Base-by-base conservation (phyloP, 2,113 vertebrate species). In the Mormyrus iriodes region DNA sequence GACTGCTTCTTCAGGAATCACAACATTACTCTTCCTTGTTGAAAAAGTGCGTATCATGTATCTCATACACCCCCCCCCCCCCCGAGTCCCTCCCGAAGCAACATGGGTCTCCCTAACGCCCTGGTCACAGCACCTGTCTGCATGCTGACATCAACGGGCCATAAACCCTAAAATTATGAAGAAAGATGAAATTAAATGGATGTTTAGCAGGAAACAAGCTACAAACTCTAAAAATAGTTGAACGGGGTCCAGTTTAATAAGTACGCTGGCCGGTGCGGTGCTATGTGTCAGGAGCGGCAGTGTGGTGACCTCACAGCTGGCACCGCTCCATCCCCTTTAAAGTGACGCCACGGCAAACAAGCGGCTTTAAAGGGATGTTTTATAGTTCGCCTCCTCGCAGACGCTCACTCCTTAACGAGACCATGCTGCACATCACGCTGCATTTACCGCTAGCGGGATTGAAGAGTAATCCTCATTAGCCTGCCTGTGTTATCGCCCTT, bases 131-230 rank as follows among this genome's bases (percentile, higher is more conserved):
- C 53, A 35, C 55, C 51, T 58, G 19, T 42, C 15, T 44, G 46
- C 84, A 65, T 76, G 88, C 89, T 90, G 48, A 90, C 85, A 58
- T 92, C 87, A 92, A 90, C 85, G 79, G 53, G n/a, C 89, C 69
- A 79, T 91, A 90, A 91, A 90, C 49, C 19, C 53, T 48, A 8
- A 58, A 52, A 35, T 49, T 21, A 91, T 85, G 85, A 69, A n/a
- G 39, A 90, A 86, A 85, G 73, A 89, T 86, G 84, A 89, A 73
- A 90, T 86, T 88, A 91, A 91, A 92, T 91, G 88, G 88, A 53
- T 90, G 90, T 91, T 91, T 89, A 87, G 61, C 86, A 35, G 89
- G 90, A 91, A 91, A 90, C 90, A 91, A 90, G 90, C 69, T 85
- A 79, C 73, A 73, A 83, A 90, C 89, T 92, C 86, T 58, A 89